Conservation (phyloP, 1,140 invertebrate species). For the Megalopta genalis region DNA sequence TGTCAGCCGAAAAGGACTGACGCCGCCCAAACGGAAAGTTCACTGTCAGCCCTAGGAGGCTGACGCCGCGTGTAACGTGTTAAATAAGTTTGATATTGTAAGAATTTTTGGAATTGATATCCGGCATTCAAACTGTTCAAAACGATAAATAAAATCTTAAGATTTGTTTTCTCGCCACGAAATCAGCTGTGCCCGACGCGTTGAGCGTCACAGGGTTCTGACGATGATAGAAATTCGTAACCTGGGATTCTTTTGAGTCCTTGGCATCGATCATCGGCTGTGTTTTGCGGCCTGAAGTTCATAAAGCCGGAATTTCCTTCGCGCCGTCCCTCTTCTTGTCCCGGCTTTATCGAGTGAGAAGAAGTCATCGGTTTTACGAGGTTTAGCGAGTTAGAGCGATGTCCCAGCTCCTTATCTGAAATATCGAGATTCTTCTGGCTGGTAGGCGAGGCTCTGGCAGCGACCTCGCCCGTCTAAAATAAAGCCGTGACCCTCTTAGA, state of each 20-base stretch:
- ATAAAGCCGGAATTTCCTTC: not conserved
- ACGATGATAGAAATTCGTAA: constrained; percentile 24
- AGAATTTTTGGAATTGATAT: no score
- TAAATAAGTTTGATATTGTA: no score
- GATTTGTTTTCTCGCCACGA: no score
- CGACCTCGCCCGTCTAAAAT: not conserved
- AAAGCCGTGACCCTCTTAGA: constrained; percentile 3
- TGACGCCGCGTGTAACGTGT: no score
- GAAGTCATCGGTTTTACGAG: constrained; percentile 12
- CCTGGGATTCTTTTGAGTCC: constrained; percentile 10
- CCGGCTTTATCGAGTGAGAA: not conserved
- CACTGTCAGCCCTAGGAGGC: no score
- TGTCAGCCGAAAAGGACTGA: no score
- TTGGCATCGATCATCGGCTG: constrained; percentile 37
- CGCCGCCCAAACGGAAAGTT: no score
- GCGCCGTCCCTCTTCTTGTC: not conserved
- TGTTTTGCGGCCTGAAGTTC: constrained; percentile 21
- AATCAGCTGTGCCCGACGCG: not conserved
- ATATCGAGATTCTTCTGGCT: constrained; percentile 11
- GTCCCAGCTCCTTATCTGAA: not conserved
- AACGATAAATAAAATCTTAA: no score
- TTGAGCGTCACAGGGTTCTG: not conserved
- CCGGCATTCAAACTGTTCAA: no score
- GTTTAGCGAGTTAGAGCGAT: constrained; percentile 6
- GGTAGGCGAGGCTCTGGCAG: not conserved